Evolutionary conservation across 1,140 invertebrate species (phyloP), one percentile per base, ranked within the genome.

Genomic region (Acromyrmex echinatior): DNA sequence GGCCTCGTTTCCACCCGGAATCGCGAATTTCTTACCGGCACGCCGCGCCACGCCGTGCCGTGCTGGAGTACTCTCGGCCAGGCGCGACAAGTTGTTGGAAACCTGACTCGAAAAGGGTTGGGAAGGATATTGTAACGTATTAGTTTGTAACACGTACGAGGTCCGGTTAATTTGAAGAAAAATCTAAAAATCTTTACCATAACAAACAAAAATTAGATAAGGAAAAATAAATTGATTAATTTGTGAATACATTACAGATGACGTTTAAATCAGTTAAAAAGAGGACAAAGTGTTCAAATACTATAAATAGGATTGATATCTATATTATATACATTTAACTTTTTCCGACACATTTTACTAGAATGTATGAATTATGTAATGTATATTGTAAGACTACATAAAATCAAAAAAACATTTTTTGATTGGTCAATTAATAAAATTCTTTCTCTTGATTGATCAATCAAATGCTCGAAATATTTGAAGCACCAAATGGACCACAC

Each of bases 1-100:
- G n/a, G 66, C 77, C 73, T 68, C 28, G 79, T 87, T 85, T 87
- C 88, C 88, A 76, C 85, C 88, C 45, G 68, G 76, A 90, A 86
- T 60, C 78, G 63, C 85, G 88, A 90, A 86, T 90, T 90, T 90
- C 89, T 90, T 90, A 78, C 71, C 14, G 53, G 66, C 21, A 70
- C 66, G 65, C 65, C 51, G 51, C 51, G 65, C 78, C 65, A 10
- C 39, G 76, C 62, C 49, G 6, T 31, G 45, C 77, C 35, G 35
- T 21, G 16, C 79, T 39, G 3, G 39, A 71, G 80, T 81, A 81
- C 79, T 79, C 68, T 53, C 84, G 63, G 39, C 51, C 35, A 53
- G 51, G 31, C 79, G 84, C 88, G 88, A 90, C 89, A 90, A 90
- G 85, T 88, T 88, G 87, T 45, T 73, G 62, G 71, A 25, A 73